A percentile compares a stretch with the other conserved stretches of the same genome.
Conservation (phyloP, 30 jellyfish, hydroid and myxozoan species). For the Aurelia sp. region DNA sequence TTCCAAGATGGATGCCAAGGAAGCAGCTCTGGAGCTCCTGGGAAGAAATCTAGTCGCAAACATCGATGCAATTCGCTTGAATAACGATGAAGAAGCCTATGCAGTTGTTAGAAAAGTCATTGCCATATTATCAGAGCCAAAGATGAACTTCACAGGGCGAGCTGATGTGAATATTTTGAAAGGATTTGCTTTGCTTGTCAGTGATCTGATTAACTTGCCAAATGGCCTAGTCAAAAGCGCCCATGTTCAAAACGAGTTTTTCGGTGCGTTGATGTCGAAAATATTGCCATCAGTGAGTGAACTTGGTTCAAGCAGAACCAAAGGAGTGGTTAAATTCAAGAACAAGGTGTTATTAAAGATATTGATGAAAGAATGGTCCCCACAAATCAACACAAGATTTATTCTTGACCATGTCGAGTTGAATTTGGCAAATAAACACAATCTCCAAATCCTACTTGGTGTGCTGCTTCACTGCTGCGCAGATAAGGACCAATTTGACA, state of each 20-base stretch:
- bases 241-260: background rate
- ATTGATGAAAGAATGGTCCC: constrained; percentile 50
- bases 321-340: background rate
- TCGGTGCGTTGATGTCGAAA: background rate
- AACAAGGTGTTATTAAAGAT: constrained; percentile 20
- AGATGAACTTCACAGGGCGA: background rate
- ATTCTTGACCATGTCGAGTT: constrained; percentile 18
- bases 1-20: constrained; percentile 29
- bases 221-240: constrained; percentile 2
- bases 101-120: background rate
- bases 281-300: constrained; percentile 28
- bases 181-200: background rate
- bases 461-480: constrained; percentile 35
- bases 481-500: constrained; percentile 15
- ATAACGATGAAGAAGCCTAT: background rate
- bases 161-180: background rate
- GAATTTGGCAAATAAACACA: constrained; percentile 10
- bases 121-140: background rate
- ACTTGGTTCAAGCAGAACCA: background rate
- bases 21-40: background rate
- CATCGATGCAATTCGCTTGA: background rate
- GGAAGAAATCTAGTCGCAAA: background rate
- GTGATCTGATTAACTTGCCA: background rate
- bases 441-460: constrained; percentile 24
- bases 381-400: constrained; percentile 1